A percentile compares a stretch with the other conserved stretches of the same genome.
Conservation (phyloP, 1,140 invertebrate species). For the Drosophila bipectinata region DNA sequence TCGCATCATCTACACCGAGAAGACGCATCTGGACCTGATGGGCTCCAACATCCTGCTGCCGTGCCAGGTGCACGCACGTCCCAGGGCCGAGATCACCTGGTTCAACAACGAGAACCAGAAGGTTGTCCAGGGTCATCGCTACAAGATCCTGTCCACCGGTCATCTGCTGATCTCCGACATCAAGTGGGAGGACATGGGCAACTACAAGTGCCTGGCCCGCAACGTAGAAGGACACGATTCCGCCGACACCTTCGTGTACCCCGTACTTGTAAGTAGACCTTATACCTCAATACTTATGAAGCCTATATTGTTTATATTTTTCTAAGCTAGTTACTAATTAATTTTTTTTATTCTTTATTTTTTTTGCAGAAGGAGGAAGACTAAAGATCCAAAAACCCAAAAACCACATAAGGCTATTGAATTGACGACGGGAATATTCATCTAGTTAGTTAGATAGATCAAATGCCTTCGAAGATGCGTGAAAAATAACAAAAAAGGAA, state of each 20-base stretch:
- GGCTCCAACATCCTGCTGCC: conserved; percentile 88
- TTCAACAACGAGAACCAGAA: conserved; percentile 85
- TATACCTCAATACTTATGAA: neutral
- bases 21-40: conserved; percentile 85
- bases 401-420: conserved; percentile 60
- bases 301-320: neutral
- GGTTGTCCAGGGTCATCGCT: conserved; percentile 84
- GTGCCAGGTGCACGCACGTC: conserved; percentile 88
- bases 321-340: neutral
- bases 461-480: conserved; percentile 80
- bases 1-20: conserved; percentile 85
- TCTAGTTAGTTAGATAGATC: conserved; percentile 81
- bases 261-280: conserved; percentile 86
- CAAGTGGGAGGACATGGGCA: conserved; percentile 92
- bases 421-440: conserved; percentile 60
- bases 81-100: conserved; percentile 88
- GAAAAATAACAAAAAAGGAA: conserved; percentile 56
- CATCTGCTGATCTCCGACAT: conserved; percentile 89
- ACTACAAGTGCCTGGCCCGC: conserved; percentile 89
- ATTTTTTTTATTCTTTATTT: neutral
- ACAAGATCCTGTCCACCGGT: conserved; percentile 88
- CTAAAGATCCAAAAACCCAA: conserved; percentile 54
- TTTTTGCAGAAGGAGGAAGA: conserved; percentile 69
- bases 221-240: conserved; percentile 88
- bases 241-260: conserved; percentile 91